phyloP scores from a whole-genome alignment of 1,140 invertebrate genomes.

The Zaprionus tsacasi region DNA sequence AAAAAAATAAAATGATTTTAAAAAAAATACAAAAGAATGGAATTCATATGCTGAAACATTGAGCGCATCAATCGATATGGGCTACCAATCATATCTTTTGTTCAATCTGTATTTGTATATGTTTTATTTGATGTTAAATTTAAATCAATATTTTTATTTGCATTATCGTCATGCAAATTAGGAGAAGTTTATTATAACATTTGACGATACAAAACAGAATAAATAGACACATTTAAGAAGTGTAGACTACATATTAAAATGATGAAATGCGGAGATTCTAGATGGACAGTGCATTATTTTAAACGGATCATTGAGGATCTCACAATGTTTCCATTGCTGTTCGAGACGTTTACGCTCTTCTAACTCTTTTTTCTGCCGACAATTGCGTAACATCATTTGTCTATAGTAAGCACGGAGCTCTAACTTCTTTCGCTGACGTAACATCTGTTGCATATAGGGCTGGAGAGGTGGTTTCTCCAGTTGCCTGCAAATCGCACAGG shows the following conservation, averaged over 20 bases:
- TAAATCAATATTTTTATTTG: too few species aligned
- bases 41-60: not conserved
- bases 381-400: constrained; percentile 15
- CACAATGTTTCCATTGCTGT: not conserved
- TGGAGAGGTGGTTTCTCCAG: not conserved
- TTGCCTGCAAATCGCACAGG: constrained; percentile 21
- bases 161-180: too few species aligned
- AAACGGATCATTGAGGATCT: too few species aligned
- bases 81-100: not conserved
- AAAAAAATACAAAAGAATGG: not conserved
- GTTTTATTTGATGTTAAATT: too few species aligned
- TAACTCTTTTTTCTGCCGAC: not conserved
- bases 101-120: too few species aligned
- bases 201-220: too few species aligned
- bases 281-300: too few species aligned
- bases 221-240: too few species aligned
- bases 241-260: not conserved
- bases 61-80: too few species aligned
- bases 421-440: constrained; percentile 27
- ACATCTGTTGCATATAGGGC: constrained; percentile 48
- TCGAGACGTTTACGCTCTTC: not conserved
- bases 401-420: constrained; percentile 43
- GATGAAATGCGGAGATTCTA: not conserved
- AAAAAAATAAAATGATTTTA: not conserved
- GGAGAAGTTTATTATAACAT: too few species aligned